Conservation (phyloP, 1,140 invertebrate genomes). For the Oscheius sp. region DNA sequence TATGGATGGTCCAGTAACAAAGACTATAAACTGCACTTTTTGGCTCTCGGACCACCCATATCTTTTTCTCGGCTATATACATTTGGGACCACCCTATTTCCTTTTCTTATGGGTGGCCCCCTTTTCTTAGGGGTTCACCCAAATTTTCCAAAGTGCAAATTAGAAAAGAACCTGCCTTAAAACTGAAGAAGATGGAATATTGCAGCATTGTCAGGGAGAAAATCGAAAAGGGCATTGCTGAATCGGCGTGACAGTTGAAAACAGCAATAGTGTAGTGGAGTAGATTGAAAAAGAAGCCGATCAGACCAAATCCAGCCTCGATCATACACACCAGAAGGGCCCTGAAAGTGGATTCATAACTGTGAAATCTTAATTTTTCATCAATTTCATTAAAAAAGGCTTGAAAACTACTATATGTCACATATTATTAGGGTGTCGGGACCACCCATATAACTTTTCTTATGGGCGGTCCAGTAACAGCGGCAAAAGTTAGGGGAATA, state of each 20-base stretch:
- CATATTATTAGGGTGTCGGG: background rate
- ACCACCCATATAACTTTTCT: slow-evolving; percentile 9
- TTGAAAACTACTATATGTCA: no score
- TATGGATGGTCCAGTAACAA: no score
- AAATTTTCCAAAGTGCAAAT: background rate
- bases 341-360: slow-evolving; percentile 36
- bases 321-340: slow-evolving; percentile 54
- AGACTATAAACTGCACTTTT: no score
- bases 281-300: slow-evolving; percentile 54
- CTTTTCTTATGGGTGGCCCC: slow-evolving; percentile 6
- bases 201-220: slow-evolving; percentile 49
- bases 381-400: background rate
- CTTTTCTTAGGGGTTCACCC: background rate
- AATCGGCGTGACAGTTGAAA: background rate
- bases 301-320: slow-evolving; percentile 49
- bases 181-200: slow-evolving; percentile 48
- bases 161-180: slow-evolving; percentile 44
- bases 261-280: slow-evolving; percentile 52
- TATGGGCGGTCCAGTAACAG: slow-evolving; percentile 3
- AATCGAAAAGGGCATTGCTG: slow-evolving; percentile 38
- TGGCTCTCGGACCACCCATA: no score
- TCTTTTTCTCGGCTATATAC: no score
- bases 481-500: slow-evolving; percentile 17
- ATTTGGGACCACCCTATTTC: background rate
- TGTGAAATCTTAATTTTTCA: background rate